Evolutionary conservation across 2,888 invertebrate species (phyloP).

Genomic region (Mantis religiosa): DNA sequence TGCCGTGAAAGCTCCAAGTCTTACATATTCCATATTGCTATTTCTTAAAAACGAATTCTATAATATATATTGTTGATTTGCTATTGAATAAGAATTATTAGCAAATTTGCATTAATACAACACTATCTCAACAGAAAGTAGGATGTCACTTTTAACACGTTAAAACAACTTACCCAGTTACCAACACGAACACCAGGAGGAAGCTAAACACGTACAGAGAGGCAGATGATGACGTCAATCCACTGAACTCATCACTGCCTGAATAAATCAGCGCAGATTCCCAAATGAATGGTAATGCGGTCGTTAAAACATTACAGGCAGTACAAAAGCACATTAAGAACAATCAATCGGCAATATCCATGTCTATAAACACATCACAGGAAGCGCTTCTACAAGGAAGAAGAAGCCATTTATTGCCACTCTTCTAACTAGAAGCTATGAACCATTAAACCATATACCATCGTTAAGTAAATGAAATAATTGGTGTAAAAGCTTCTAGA

Average conservation of each 20-base stretch:
- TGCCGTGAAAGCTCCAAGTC: too few relatives aligned
- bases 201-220: too few relatives aligned
- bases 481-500: too few relatives aligned
- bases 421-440: background rate
- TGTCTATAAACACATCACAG: background rate
- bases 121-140: too few relatives aligned
- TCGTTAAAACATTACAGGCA: background rate
- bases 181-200: too few relatives aligned
- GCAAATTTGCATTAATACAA: too few relatives aligned
- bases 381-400: background rate
- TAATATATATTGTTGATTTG: too few relatives aligned
- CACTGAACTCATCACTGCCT: background rate
- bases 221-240: background rate
- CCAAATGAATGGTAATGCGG: background rate
- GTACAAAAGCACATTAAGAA: background rate
- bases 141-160: too few relatives aligned
- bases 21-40: too few relatives aligned
- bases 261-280: background rate
- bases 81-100: too few relatives aligned
- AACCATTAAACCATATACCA: background rate
- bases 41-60: too few relatives aligned
- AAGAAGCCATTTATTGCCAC: background rate
- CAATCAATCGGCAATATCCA: background rate
- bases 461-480: background rate
- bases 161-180: too few relatives aligned